phyloP scores from a whole-genome alignment of 2,797 vertebrate genomes.

The Clarias pachynema region DNA sequence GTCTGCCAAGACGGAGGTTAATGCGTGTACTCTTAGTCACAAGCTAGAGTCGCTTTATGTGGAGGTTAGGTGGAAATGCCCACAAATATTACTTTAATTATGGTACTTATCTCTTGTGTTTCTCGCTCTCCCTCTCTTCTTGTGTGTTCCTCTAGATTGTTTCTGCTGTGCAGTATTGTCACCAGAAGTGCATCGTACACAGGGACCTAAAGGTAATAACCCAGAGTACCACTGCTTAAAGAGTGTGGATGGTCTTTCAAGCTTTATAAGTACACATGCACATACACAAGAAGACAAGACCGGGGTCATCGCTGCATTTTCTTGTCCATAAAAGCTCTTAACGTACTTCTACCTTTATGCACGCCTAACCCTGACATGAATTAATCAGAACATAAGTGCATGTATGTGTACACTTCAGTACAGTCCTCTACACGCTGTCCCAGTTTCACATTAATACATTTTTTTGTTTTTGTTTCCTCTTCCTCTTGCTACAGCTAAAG shows the following conservation, averaged over 20 bases:
- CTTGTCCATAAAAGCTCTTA: background rate
- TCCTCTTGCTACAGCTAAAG: background rate
- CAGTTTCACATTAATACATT: background rate
- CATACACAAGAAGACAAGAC: background rate
- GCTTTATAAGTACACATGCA: background rate
- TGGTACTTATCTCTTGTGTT: background rate
- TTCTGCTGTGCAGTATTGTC: constrained; percentile 95
- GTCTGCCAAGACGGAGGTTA: background rate
- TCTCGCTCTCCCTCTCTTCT: constrained; percentile 6
- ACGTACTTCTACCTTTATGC: background rate
- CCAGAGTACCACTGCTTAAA: background rate
- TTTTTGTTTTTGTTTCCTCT: background rate
- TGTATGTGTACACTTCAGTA: constrained; percentile 1
- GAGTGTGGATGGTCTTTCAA: background rate
- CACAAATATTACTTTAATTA: background rate
- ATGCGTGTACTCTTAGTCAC: constrained; percentile 13
- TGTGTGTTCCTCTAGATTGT: constrained; percentile 44
- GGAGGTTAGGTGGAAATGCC: background rate
- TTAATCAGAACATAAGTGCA: constrained; percentile 30
- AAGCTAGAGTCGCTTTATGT: background rate
- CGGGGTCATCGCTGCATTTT: background rate
- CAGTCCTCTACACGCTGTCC: background rate
- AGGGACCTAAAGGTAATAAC: constrained; percentile 90
- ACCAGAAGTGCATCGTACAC: constrained; percentile 96
- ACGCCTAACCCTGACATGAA: background rate